These are phyloP conservation scores for Hemitrygon akajei DNA, from an alignment of 2,797 vertebrate genomes.

Conservation along the genomic window DNA sequence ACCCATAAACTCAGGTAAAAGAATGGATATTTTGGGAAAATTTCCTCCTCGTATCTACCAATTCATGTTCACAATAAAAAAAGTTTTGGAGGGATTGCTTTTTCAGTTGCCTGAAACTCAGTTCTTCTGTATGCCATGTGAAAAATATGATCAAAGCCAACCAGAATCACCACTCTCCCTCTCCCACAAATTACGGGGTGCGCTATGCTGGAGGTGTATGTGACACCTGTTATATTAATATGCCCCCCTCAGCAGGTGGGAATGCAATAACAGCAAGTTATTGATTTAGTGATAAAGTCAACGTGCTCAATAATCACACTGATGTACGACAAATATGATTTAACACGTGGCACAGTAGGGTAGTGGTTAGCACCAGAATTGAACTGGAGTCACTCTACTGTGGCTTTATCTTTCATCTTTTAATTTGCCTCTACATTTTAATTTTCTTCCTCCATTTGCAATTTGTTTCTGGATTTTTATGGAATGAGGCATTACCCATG, in stretches of 20 bases:
- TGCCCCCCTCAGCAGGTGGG: not conserved
- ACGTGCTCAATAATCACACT: not conserved
- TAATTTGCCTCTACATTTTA: not conserved
- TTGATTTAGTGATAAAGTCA: not conserved
- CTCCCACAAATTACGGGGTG: no score
- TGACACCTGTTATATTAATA: not conserved
- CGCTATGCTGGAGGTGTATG: not conserved
- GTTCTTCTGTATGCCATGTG: not conserved
- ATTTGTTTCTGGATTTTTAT: not conserved
- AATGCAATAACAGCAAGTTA: not conserved
- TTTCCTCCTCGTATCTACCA: not conserved
- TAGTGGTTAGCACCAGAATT: no score
- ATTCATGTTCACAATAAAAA: not conserved
- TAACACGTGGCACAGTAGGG: not conserved
- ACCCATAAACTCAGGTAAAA: not conserved
- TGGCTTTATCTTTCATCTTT: not conserved
- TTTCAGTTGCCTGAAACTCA: not conserved
- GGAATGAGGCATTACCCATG: not conserved
- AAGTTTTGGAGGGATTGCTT: not conserved
- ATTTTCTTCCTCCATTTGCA: not conserved
- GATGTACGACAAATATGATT: not conserved
- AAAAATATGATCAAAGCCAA: not conserved
- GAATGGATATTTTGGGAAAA: not conserved
- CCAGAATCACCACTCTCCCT: not conserved
- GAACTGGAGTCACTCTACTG: no score